A percentile compares a stretch with the other conserved stretches of the same genome.
These are phyloP conservation scores for Drosophila aldrichi DNA, from an alignment of 2,888 invertebrate genomes.

Conservation along the genomic window DNA sequence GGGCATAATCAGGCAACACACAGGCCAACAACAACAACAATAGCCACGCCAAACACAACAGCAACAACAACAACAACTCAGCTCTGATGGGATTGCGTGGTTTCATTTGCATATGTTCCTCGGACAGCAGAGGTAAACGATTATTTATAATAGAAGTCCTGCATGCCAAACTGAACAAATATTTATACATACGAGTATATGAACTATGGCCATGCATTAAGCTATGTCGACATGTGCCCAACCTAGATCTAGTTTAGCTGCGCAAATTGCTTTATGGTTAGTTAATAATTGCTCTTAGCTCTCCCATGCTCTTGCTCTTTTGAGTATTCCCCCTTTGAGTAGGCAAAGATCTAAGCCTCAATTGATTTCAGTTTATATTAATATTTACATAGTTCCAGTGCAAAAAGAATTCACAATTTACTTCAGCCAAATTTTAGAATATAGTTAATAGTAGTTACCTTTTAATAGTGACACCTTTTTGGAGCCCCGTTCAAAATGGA, in stretches of 20 bases:
- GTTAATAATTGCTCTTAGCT: neutral
- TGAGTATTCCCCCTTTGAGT: neutral
- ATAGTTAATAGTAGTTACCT: neutral
- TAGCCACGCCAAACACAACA: neutral
- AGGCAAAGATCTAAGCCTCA: neutral
- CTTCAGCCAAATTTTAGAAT: slow-evolving; percentile 11
- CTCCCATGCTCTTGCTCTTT: neutral
- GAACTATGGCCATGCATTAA: too few relatives aligned
- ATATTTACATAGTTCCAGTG: neutral
- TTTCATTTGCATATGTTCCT: slow-evolving; percentile 23
- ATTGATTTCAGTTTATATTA: neutral
- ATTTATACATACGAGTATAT: neutral
- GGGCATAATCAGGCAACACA: slow-evolving; percentile 8
- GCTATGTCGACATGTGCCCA: too few relatives aligned
- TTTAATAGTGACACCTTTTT: neutral
- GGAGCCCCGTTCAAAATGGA: slow-evolving; percentile 44
- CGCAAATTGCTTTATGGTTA: neutral
- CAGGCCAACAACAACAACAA: neutral
- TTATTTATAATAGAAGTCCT: neutral
- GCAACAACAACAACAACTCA: slow-evolving; percentile 1
- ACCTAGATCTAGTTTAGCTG: neutral
- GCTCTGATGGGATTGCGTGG: slow-evolving; percentile 1
- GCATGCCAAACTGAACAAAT: neutral
- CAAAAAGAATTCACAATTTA: neutral
- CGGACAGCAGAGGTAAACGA: neutral